Base-by-base conservation (phyloP, 2,113 vertebrate genomes). In the Porphyrio hochstetteri region DNA sequence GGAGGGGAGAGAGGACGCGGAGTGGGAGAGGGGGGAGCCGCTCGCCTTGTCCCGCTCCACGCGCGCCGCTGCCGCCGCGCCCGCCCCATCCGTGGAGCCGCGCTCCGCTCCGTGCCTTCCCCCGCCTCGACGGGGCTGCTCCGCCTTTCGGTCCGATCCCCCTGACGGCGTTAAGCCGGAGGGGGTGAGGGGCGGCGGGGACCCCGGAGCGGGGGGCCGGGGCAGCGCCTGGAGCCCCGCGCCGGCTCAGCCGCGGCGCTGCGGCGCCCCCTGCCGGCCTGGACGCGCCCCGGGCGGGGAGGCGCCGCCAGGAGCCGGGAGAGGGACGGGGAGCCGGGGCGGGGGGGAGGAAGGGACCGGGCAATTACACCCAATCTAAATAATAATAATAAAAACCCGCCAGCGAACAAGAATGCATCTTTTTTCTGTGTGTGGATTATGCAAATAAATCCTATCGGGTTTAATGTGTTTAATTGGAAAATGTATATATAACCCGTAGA, bases 191-290 rank as follows among this genome's bases (percentile, higher is more conserved):
- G n/a, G 42, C 50, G 25, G n/a, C n/a, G 42, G 52, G 52, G 52
- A 59, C 13, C 48, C 75, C 21, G 28, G 48, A 8, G 86, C 35
- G 14, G 28, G 33, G 55, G 40, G 40, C 23, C 40, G 12, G n/a
- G 57, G 44, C 7, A 27, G 77, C 27, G 27, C 69, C 52, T 46
- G 55, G 44, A 31, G 50, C 36, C 77, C 61, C 38, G 23, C 36
- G 23, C 16, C 13, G 31, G 7, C 53, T 67, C 77, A 82, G 64
- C 44, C 61, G 53, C 44, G 78, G 86, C 92, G 82, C 92, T 80
- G 94, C 68, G 96, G 95, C 97, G 97, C 97, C 97, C 97, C 97
- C 97, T 97, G 96, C 97, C 96, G 98, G 96, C 56, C 56, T 19
- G 18, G 29, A 25, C 25, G 21, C 35, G 40, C 56, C 59, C 68